These are phyloP conservation scores for Cyphomyrus plagiostoma DNA, from an alignment of 2,113 vertebrate genomes.

Conservation along the genomic window DNA sequence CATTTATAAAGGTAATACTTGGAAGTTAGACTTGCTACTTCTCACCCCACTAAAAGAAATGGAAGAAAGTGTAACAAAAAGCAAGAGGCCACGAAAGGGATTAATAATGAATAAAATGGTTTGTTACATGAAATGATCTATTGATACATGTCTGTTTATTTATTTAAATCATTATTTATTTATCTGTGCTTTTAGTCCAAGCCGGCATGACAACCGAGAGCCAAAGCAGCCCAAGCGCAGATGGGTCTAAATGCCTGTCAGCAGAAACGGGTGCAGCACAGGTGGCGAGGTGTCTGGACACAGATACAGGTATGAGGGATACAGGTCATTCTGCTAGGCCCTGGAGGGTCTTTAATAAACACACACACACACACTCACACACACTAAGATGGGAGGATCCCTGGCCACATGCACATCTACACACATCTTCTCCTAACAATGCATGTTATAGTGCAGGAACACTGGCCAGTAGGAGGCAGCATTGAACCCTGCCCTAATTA, in stretches of 20 bases:
- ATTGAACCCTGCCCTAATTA: background rate
- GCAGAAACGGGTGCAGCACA: background rate
- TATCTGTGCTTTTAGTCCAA: conserved; percentile 21
- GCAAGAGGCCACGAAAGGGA: conserved; percentile 39
- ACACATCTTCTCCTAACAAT: background rate
- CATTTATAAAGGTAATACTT: conserved; percentile 63
- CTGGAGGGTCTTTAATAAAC: background rate
- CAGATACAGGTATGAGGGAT: conserved; percentile 15
- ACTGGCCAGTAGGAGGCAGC: background rate
- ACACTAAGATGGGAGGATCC: background rate
- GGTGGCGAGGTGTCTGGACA: background rate
- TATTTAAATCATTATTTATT: background rate
- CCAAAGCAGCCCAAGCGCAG: background rate
- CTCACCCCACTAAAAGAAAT: conserved; percentile 44
- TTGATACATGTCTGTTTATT: background rate
- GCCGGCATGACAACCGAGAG: conserved; percentile 13
- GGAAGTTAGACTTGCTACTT: conserved; percentile 54
- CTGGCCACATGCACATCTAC: background rate
- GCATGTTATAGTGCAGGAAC: background rate
- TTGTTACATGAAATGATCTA: conserved; percentile 27
- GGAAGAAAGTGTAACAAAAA: conserved; percentile 50
- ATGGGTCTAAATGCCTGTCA: conserved; percentile 3
- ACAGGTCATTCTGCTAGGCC: background rate
- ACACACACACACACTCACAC: background rate
- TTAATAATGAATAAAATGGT: conserved; percentile 48